Conservation (phyloP, 2,113 vertebrate genomes). For the Gallinago jamesoni region DNA sequence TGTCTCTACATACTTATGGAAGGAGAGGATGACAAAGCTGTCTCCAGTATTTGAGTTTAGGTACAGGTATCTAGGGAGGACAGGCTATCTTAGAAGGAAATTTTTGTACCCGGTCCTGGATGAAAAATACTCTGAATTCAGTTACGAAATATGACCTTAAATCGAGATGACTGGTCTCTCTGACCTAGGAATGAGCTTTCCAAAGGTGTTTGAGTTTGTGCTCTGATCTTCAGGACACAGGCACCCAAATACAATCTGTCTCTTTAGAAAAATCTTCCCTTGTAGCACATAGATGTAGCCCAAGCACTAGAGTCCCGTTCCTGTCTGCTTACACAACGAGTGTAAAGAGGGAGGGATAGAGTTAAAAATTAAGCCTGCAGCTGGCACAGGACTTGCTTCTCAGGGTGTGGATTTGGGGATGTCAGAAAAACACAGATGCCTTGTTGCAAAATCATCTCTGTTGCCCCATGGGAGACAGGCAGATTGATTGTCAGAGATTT, state of each 20-base stretch:
- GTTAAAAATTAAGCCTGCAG: not conserved
- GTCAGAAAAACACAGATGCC: not conserved
- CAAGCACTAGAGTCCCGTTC: not conserved
- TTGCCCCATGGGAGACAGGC: not conserved
- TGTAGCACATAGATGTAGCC: fast-evolving
- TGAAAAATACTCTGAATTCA: not conserved
- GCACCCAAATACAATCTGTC: not conserved
- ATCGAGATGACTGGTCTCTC: fast-evolving
- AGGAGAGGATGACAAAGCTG: not conserved
- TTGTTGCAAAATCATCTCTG: not conserved
- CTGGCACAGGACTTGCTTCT: not conserved
- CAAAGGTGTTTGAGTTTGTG: not conserved
- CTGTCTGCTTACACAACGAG: not conserved
- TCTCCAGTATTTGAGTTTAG: not conserved
- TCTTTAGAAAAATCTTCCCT: not conserved
- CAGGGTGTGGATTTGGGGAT: not conserved
- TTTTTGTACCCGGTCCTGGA: not conserved
- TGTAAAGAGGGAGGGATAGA: not conserved
- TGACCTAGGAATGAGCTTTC: not conserved
- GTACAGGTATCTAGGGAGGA: not conserved
- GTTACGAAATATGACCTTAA: not conserved
- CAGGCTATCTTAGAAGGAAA: not conserved
- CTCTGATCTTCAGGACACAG: not conserved
- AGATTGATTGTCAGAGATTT: not conserved
- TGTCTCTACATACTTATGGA: not conserved